A percentile compares a stretch with the other conserved stretches of the same genome.
Evolutionary conservation across 2,888 invertebrate genomes (phyloP).

Genomic region (Orthonevra nobilis): DNA sequence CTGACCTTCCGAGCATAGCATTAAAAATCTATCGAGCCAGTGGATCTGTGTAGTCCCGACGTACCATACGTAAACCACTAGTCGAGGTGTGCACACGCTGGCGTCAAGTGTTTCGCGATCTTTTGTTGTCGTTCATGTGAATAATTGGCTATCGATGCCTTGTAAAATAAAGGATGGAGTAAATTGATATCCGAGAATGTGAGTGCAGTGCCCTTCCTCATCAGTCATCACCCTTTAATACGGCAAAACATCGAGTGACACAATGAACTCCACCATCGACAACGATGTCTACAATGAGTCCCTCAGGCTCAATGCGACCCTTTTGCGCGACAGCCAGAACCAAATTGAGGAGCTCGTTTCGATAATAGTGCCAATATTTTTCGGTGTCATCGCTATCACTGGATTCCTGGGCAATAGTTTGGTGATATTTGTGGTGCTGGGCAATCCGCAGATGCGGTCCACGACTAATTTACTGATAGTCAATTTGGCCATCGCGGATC

Average conservation of each 20-base stretch:
- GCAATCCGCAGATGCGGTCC: conserved; percentile 94
- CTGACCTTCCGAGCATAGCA: conserved; percentile 44
- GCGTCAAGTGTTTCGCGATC: conserved; percentile 49
- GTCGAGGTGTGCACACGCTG: conserved; percentile 54
- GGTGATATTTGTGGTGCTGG: conserved; percentile 92
- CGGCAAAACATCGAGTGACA: background rate
- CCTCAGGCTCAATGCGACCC: conserved; percentile 22
- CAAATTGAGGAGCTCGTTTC: conserved; percentile 74
- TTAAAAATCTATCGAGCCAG: conserved; percentile 47
- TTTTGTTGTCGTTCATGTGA: background rate
- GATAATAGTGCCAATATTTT: conserved; percentile 88
- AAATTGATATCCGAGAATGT: background rate
- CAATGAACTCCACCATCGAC: conserved; percentile 27
- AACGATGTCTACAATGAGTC: conserved; percentile 3
- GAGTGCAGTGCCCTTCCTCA: conserved; percentile 12
- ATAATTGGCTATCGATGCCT: conserved; percentile 3
- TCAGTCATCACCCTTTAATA: conserved; percentile 13
- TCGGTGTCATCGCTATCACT: conserved; percentile 90
- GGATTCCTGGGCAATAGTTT: conserved; percentile 93
- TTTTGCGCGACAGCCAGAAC: background rate
- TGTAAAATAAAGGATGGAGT: background rate
- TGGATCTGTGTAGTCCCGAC: conserved; percentile 6
- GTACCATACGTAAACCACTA: background rate
- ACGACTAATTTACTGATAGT: conserved; percentile 96
- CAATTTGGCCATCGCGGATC: conserved; percentile 92